Base-by-base conservation (phyloP, 2,888 invertebrate genomes). In the Drosophila kuntzei region DNA sequence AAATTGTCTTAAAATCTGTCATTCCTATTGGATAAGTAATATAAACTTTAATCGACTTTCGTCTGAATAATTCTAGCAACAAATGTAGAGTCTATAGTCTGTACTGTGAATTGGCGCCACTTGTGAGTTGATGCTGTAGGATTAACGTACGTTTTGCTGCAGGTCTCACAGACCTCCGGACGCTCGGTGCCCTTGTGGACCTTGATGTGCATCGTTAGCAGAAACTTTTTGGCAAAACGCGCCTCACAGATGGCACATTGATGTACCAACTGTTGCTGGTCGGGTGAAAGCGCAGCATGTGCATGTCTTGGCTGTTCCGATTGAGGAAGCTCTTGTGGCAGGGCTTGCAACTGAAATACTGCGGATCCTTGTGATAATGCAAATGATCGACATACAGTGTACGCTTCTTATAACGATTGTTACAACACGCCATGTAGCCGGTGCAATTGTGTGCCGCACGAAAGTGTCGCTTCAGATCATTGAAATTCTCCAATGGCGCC, bases 311-410 rank as follows among this genome's bases (percentile, higher is more conserved):
- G 47, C 90, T 89, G 41, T 85, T 85, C 16, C 84, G 90, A 22
- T 88, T 85, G 18, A 89, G 87, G 47, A 85, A 85, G 11, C 62
- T 82, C 59, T 89, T 87, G 29, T 60, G 79, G 14, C 86, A 87
- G 0, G 68, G 53, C 67, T 87, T 54, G 44, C 85, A 87, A 34
- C 90, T 85, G 5, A 84, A 89, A 16, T 90, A 89, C 49, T 89
- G 80, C 14, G 89, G 89, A 69, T 89, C 85, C 58, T 84, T 90
- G 62, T 89, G 89, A 20, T 76, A 76, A 16, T 90, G 89, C 58
- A 89, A 49, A 51, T 89, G 89, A n/a, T 89, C 89, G n/a, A 90
- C 89, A 25, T 90, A 89, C 0, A 87, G 61, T 0, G 89, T 82
- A 0, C 89, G 80, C 34, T 89, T 89, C 39, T 77, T 79, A 41